A percentile compares a stretch with the other conserved stretches of the same genome.
Conservation (phyloP, 2,113 vertebrate species). For the Maccullochella peelii region DNA sequence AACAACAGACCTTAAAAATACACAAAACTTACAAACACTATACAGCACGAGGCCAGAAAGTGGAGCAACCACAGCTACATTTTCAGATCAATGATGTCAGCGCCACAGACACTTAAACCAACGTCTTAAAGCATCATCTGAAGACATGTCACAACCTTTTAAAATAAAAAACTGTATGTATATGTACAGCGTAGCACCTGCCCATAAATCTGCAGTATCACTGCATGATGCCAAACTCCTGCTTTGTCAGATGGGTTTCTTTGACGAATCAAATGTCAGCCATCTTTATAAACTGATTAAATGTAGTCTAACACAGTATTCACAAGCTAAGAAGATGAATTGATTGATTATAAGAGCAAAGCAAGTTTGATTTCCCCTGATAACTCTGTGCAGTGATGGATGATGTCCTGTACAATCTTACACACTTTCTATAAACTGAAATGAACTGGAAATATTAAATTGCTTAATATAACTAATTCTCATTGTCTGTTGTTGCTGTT, state of each 20-base stretch:
- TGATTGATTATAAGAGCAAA: neutral
- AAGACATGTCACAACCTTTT: neutral
- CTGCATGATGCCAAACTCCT: neutral
- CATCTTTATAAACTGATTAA: neutral
- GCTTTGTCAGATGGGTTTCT: neutral
- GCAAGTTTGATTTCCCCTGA: neutral
- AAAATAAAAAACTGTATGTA: too few relatives aligned
- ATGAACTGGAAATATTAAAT: neutral
- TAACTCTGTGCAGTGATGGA: neutral
- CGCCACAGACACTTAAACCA: too few relatives aligned
- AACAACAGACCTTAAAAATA: too few relatives aligned
- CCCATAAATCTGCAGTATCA: neutral
- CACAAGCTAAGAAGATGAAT: neutral
- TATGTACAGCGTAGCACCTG: neutral
- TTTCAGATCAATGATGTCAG: too few relatives aligned
- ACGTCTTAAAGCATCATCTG: too few relatives aligned
- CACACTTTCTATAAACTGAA: neutral
- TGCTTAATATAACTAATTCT: neutral
- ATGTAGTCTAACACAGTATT: neutral
- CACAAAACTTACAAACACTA: too few relatives aligned
- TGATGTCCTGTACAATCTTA: neutral
- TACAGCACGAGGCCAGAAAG: neutral
- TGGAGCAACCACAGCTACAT: neutral
- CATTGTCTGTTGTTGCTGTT: neutral
- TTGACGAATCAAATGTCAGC: neutral